Conservation (phyloP, 2,888 invertebrate genomes). For the Coecobrya sp. region DNA sequence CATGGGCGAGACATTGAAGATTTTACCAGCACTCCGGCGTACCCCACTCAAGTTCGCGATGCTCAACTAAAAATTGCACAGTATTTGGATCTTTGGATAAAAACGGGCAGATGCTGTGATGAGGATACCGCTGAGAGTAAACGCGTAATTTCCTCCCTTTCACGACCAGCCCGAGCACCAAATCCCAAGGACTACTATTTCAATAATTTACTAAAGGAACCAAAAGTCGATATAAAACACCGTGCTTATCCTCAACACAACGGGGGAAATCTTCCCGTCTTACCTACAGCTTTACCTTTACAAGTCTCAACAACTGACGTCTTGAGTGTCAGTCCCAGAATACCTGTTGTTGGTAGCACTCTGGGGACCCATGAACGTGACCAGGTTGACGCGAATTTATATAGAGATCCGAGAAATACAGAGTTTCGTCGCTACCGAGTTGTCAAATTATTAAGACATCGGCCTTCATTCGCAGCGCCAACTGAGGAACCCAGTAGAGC, state of each 20-base stretch:
- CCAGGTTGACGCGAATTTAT: background rate
- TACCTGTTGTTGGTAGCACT: conserved; percentile 39
- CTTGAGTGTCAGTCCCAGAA: conserved; percentile 72
- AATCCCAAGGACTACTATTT: conserved; percentile 50
- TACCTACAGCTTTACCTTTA: conserved; percentile 63
- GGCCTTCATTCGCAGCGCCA: conserved; percentile 23
- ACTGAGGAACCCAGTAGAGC: conserved; percentile 35
- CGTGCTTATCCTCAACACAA: conserved; percentile 36
- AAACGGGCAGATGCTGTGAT: conserved; percentile 77
- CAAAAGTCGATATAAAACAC: conserved; percentile 59
- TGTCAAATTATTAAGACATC: conserved; percentile 71
- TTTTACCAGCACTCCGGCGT: conserved; percentile 31
- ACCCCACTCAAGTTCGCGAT: conserved; percentile 64
- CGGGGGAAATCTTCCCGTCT: conserved; percentile 7
- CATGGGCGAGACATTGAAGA: conserved; percentile 76
- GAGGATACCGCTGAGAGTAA: conserved; percentile 34
- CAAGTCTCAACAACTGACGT: conserved; percentile 71
- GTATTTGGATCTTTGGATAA: conserved; percentile 66
- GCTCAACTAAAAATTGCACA: conserved; percentile 70
- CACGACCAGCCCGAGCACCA: conserved; percentile 53
- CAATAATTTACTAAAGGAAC: conserved; percentile 3
- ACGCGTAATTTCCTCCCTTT: conserved; percentile 49
- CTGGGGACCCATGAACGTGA: background rate
- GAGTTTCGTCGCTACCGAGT: conserved; percentile 67
- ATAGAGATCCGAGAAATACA: conserved; percentile 63